Percentiles rank a stretch among this genome's conserved stretches.
phyloP scores from a whole-genome alignment of 2,113 vertebrate genomes.

The Campylomormyrus tamandua region DNA sequence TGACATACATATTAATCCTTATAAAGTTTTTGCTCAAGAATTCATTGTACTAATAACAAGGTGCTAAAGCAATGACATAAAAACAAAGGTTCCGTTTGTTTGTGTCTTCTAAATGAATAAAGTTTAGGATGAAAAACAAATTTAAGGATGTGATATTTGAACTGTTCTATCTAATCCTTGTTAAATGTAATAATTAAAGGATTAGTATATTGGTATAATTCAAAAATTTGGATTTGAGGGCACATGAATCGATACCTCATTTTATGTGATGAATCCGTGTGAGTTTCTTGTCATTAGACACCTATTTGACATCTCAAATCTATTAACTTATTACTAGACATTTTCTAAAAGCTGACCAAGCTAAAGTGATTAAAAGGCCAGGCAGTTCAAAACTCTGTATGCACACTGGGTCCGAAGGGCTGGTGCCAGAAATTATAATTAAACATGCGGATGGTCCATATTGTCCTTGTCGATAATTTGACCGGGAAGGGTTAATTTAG shows the following conservation, averaged over 20 bases:
- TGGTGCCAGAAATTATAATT: neutral
- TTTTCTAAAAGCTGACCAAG: neutral
- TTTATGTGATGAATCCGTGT: neutral
- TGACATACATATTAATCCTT: neutral
- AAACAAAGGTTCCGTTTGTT: neutral
- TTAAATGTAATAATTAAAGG: neutral
- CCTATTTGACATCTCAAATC: neutral
- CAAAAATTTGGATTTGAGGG: neutral
- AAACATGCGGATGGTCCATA: neutral
- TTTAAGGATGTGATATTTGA: neutral
- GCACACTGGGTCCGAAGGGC: neutral
- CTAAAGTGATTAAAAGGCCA: neutral
- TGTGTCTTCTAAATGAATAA: neutral
- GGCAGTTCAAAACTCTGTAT: neutral
- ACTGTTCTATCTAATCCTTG: neutral
- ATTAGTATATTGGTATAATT: neutral
- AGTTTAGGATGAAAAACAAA: neutral
- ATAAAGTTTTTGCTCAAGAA: neutral
- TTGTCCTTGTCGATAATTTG: neutral
- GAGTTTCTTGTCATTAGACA: neutral
- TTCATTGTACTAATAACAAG: neutral
- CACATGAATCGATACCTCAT: neutral
- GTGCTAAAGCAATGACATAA: neutral
- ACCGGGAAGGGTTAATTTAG: neutral
- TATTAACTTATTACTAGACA: neutral